Evolutionary conservation across 2,888 invertebrate genomes (phyloP).

Genomic region (Choreutis nemorana): DNA sequence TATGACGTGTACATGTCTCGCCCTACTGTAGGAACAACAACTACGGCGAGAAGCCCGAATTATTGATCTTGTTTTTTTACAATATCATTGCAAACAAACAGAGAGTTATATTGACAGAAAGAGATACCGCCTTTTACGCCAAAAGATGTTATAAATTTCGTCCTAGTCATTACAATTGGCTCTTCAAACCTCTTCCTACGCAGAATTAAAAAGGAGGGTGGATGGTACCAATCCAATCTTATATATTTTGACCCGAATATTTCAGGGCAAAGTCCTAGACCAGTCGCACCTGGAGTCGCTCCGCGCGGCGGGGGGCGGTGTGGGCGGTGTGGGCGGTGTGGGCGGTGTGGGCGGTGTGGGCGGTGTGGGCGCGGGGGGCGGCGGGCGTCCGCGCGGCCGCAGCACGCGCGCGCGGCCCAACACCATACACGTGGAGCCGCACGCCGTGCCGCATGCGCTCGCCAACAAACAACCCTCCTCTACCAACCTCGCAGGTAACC

Average conservation of each 20-base stretch:
- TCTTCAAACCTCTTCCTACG: too few relatives aligned
- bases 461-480: constrained; percentile 84
- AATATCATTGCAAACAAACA: too few relatives aligned
- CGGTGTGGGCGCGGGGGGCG: constrained; percentile 58
- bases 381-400: constrained; percentile 49
- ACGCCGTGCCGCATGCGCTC: constrained; percentile 79
- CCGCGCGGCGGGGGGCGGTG: constrained; percentile 37
- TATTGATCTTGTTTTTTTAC: too few relatives aligned
- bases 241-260: constrained; percentile 7
- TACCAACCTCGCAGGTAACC: constrained; percentile 81
- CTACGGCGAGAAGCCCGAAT: not conserved
- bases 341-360: constrained; percentile 18
- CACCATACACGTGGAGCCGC: constrained; percentile 89
- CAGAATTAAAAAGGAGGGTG: too few relatives aligned
- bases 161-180: too few relatives aligned
- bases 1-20: too few relatives aligned
- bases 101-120: too few relatives aligned
- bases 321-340: constrained; percentile 27
- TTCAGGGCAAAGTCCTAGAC: constrained; percentile 82
- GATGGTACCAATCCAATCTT: too few relatives aligned
- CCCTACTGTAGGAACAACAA: not conserved
- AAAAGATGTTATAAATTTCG: not conserved
- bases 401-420: constrained; percentile 81
- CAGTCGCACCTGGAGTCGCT: constrained; percentile 59
- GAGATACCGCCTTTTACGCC: too few relatives aligned